phyloP scores from a whole-genome alignment of 2,888 invertebrate genomes.

The Acrobasis repandana region DNA sequence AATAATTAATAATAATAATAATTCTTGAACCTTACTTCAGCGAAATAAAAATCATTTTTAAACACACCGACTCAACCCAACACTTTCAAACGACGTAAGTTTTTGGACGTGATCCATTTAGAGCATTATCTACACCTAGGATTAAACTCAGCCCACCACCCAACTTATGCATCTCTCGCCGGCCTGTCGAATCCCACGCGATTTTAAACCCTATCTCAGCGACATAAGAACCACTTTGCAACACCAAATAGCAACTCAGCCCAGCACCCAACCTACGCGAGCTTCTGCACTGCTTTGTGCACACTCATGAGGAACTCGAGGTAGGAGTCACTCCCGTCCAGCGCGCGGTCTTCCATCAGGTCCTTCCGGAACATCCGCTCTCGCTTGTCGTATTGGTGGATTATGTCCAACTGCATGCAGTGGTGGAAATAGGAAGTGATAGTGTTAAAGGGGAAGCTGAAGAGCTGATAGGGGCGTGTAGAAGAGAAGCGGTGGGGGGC shows the following conservation, averaged over 20 bases:
- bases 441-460: background rate
- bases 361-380: slow-evolving; percentile 94
- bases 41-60: background rate
- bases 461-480: background rate
- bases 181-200: too few relatives aligned
- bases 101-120: too few relatives aligned
- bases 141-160: too few relatives aligned
- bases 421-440: slow-evolving; percentile 24
- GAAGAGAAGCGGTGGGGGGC: too few relatives aligned
- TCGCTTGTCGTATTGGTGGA: slow-evolving; percentile 50
- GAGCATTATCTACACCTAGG: too few relatives aligned
- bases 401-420: slow-evolving; percentile 55
- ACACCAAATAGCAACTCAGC: too few relatives aligned
- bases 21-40: background rate
- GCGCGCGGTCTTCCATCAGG: slow-evolving; percentile 94
- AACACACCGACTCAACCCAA: background rate
- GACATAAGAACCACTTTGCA: slow-evolving; percentile 12
- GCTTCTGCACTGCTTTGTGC: slow-evolving; percentile 94
- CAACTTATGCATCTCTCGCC: too few relatives aligned
- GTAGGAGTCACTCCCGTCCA: slow-evolving; percentile 92
- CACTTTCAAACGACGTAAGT: too few relatives aligned
- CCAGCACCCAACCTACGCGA: slow-evolving; percentile 52
- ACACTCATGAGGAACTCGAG: slow-evolving; percentile 97
- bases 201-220: background rate
- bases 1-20: too few relatives aligned